These are phyloP conservation scores for Erebia palarica DNA, from an alignment of 2,888 invertebrate genomes.

Conservation along the genomic window DNA sequence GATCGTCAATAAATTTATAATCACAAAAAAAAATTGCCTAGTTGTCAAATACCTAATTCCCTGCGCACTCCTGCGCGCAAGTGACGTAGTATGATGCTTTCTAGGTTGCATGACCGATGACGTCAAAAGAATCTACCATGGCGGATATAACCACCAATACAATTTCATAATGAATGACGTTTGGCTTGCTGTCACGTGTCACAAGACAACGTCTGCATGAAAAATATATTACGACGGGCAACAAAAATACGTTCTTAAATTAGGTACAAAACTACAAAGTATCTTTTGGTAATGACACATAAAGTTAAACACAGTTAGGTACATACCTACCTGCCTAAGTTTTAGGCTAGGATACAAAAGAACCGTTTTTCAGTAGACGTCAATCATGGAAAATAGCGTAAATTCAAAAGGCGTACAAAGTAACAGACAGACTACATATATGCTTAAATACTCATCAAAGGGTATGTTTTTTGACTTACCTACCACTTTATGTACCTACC, in stretches of 20 bases:
- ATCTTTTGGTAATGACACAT: not conserved
- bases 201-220: not conserved
- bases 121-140: constrained; percentile 5
- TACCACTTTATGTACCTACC: no score
- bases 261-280: not conserved
- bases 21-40: no score
- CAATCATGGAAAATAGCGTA: not conserved
- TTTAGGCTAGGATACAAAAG: not conserved
- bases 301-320: not conserved
- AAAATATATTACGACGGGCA: not conserved
- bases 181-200: not conserved
- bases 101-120: not conserved
- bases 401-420: not conserved
- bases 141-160: not conserved
- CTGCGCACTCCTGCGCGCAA: not conserved
- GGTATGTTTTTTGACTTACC: no score
- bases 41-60: not conserved
- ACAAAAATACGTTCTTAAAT: not conserved
- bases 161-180: not conserved
- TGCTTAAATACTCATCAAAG: not conserved
- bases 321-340: not conserved
- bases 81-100: not conserved
- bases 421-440: not conserved
- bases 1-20: no score
- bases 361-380: not conserved